A percentile compares a stretch with the other conserved stretches of the same genome.
Conservation (phyloP, 2,888 invertebrate species). For the Aphidius colemani region DNA sequence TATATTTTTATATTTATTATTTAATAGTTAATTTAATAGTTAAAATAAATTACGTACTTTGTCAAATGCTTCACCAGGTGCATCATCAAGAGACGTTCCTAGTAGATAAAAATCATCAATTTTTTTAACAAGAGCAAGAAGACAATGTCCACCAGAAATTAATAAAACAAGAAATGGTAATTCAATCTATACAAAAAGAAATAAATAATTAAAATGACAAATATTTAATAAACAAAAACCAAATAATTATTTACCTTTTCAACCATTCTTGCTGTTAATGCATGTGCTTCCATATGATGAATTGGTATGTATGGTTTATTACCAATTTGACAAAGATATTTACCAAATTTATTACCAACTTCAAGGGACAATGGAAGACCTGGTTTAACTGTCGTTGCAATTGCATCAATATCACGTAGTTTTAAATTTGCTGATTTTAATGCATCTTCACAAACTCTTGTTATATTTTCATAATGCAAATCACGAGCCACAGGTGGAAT, state of each 20-base stretch:
- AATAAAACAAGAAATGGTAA: conserved; percentile 90
- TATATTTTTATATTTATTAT: too few species aligned
- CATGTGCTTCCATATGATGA: conserved; percentile 99
- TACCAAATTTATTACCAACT: conserved; percentile 84
- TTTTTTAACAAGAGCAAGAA: conserved; percentile 75
- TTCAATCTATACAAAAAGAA: conserved; percentile 61
- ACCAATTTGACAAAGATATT: conserved; percentile 69
- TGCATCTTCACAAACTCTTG: conserved; percentile 71
- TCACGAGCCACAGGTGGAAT: conserved; percentile 85
- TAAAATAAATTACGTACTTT: too few species aligned
- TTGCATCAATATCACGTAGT: conserved; percentile 76
- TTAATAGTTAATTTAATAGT: too few species aligned
- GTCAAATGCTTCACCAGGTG: conserved; percentile 93
- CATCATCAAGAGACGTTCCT: conserved; percentile 80
- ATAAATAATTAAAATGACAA: conserved; percentile 18
- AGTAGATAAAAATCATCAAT: conserved; percentile 79
- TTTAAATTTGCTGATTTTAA: conserved; percentile 66
- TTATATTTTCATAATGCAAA: conserved; percentile 80
- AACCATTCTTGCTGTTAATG: conserved; percentile 82
- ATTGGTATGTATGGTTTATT: conserved; percentile 89
- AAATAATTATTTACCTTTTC: conserved; percentile 59
- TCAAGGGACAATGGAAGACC: conserved; percentile 78
- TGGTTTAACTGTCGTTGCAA: conserved; percentile 91
- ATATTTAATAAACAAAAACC: neutral
- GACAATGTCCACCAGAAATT: conserved; percentile 92